Evolutionary conservation across 30 jellyfish, hydroid and myxozoan species (phyloP).

Genomic region (Aurelia aurita): DNA sequence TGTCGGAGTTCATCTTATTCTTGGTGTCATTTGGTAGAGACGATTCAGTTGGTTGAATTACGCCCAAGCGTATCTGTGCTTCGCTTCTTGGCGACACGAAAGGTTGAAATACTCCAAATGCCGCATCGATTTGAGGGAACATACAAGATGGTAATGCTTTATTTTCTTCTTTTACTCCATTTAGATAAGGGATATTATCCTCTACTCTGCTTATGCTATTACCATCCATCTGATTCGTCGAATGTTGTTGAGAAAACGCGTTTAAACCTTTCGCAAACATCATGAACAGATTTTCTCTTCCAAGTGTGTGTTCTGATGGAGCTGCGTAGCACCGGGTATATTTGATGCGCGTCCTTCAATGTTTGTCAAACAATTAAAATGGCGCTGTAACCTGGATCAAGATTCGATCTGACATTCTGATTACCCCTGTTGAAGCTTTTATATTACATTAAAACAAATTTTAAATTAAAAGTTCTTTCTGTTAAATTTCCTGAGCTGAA

Average conservation of each 20-base stretch:
- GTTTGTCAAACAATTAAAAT: neutral
- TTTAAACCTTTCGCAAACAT: neutral
- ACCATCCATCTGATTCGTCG: constrained; percentile 9
- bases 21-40: neutral
- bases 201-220: constrained; percentile 28
- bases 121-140: neutral
- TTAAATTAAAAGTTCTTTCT: no score
- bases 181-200: constrained; percentile 44
- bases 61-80: no score
- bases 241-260: neutral
- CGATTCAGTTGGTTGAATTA: no score
- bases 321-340: constrained; percentile 30
- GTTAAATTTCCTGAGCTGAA: no score
- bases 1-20: neutral
- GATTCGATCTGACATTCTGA: neutral
- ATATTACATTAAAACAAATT: no score
- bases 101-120: neutral
- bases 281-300: neutral
- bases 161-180: neutral
- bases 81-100: neutral
- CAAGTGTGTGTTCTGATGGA: neutral
- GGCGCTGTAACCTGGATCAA: neutral
- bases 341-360: neutral
- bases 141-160: neutral
- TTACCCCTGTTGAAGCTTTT: neutral